phyloP scores from a whole-genome alignment of 2,797 vertebrate genomes.

The Podargus strigoides region DNA sequence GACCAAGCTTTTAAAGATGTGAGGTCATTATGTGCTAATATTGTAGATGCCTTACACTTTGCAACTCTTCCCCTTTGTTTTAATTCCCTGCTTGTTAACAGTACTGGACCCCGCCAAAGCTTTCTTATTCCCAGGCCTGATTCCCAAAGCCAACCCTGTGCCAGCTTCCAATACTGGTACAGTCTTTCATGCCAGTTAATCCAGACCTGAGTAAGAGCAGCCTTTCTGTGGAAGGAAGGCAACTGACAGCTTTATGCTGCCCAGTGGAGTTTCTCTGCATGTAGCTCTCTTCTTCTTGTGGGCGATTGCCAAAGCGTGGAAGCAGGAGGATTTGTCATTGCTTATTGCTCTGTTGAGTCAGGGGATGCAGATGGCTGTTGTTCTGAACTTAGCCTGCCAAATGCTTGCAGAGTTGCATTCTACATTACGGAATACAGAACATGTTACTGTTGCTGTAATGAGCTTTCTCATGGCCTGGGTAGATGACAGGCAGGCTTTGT shows the following conservation, averaged over 20 bases:
- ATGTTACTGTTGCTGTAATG: background rate
- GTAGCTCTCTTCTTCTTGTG: background rate
- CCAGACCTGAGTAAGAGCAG: background rate
- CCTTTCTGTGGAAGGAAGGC: background rate
- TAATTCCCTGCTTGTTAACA: background rate
- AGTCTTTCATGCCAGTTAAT: background rate
- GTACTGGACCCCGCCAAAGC: background rate
- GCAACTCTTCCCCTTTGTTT: background rate
- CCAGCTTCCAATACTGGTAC: fast-evolving
- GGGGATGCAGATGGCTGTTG: background rate
- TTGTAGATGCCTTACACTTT: background rate
- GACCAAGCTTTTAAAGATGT: background rate
- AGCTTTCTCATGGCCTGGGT: background rate
- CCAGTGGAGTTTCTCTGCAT: background rate
- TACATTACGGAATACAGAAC: background rate
- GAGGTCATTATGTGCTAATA: background rate
- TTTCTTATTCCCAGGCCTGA: background rate
- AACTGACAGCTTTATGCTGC: background rate
- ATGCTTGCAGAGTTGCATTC: fast-evolving
- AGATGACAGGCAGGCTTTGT: background rate
- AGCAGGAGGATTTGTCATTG: background rate
- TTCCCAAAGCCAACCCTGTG: background rate
- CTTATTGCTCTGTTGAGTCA: background rate
- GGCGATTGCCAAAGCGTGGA: background rate
- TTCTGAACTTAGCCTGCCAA: background rate